These are phyloP conservation scores for Chaenocephalus aceratus DNA, from an alignment of 2,113 vertebrate species.

Conservation along the genomic window DNA sequence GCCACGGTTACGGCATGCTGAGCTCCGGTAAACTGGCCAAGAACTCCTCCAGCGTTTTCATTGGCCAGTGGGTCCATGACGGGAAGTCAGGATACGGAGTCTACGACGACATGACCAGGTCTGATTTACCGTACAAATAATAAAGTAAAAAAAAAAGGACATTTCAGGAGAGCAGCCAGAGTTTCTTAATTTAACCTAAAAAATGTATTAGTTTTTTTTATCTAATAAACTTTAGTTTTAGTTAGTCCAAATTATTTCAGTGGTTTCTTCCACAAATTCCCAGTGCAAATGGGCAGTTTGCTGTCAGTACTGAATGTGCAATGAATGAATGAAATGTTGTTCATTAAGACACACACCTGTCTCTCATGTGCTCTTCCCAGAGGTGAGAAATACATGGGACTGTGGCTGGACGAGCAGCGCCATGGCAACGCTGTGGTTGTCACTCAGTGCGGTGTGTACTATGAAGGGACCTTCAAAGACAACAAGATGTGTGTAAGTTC, in stretches of 20 bases:
- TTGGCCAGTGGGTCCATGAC: constrained; percentile 95
- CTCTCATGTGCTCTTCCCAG: constrained; percentile 73
- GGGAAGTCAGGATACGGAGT: constrained; percentile 96
- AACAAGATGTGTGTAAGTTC: constrained; percentile 96
- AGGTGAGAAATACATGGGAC: constrained; percentile 97
- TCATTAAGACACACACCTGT: neutral
- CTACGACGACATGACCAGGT: constrained; percentile 97
- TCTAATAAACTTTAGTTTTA: neutral
- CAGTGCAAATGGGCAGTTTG: too few species aligned
- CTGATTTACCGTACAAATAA: constrained; percentile 11
- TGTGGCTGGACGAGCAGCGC: constrained; percentile 93
- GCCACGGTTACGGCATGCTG: constrained; percentile 95
- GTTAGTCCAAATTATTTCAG: neutral
- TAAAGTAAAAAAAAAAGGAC: neutral
- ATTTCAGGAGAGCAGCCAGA: neutral
- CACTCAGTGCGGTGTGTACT: constrained; percentile 95
- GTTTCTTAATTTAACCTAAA: too few species aligned
- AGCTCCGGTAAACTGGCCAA: constrained; percentile 92
- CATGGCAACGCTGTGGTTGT: constrained; percentile 93
- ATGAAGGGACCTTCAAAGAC: constrained; percentile 91
- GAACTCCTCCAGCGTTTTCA: constrained; percentile 93
- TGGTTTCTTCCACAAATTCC: neutral
- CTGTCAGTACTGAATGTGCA: neutral
- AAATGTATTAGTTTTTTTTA: neutral
- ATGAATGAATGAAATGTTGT: neutral